Evolutionary conservation across 2,797 vertebrate species (phyloP).

Genomic region (Enteromius fasciolatus): DNA sequence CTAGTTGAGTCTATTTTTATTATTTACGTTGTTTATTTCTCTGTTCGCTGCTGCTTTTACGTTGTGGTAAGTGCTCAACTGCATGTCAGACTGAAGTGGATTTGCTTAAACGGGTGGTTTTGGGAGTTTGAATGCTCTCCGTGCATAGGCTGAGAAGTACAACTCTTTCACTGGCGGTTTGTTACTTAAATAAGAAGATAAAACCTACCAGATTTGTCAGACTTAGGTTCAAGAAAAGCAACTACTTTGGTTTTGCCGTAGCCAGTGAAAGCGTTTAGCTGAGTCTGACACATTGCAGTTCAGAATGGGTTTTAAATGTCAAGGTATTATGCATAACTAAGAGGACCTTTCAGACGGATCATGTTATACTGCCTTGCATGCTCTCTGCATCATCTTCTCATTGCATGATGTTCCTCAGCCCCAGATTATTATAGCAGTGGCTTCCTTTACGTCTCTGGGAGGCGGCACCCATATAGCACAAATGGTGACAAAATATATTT

Average conservation of each 20-base stretch:
- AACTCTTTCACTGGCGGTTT: conserved; percentile 82
- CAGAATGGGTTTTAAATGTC: conserved; percentile 40
- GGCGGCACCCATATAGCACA: background rate
- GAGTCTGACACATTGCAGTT: conserved; percentile 41
- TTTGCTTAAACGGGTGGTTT: conserved; percentile 68
- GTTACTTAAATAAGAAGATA: background rate
- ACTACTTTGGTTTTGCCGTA: conserved; percentile 36
- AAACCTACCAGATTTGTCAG: background rate
- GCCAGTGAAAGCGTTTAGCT: conserved; percentile 78
- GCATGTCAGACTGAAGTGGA: conserved; percentile 85
- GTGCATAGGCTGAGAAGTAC: conserved; percentile 67
- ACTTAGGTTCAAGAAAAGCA: background rate
- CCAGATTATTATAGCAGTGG: conserved; percentile 14
- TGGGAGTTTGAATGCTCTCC: conserved; percentile 72
- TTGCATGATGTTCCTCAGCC: conserved; percentile 47
- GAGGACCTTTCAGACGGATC: conserved; percentile 34
- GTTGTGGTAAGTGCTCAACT: conserved; percentile 86
- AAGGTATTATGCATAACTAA: conserved; percentile 30
- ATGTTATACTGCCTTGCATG: conserved; percentile 73
- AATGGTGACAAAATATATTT: background rate
- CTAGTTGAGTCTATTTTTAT: conserved; percentile 71
- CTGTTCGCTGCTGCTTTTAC: conserved; percentile 86
- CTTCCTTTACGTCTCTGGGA: conserved; percentile 1
- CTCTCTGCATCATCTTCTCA: conserved; percentile 53
- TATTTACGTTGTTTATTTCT: conserved; percentile 81